Conservation (phyloP, 37 sponge, comb jelly and placozoan species). For the Sycon ciliatum region DNA sequence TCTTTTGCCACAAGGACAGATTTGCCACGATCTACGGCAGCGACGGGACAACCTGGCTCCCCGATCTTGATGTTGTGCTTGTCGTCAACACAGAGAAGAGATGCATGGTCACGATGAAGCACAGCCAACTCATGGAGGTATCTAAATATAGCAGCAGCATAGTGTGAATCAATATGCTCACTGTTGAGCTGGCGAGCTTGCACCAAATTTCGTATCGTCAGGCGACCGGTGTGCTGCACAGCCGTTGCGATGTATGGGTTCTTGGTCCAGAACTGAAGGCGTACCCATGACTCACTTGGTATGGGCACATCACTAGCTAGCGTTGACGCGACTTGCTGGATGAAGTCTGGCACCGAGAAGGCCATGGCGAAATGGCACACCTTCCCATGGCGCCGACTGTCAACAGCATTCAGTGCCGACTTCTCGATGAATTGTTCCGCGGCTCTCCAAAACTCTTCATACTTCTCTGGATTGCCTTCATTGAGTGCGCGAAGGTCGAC, state of each 20-base stretch:
- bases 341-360: slow-evolving; percentile 35
- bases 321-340: too few relatives aligned
- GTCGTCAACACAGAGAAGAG: too few relatives aligned
- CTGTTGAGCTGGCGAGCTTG: too few relatives aligned
- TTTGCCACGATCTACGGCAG: slow-evolving; percentile 27
- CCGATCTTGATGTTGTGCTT: too few relatives aligned
- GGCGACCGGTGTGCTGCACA: slow-evolving; percentile 17
- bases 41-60: too few relatives aligned
- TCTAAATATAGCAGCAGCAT: slow-evolving; percentile 28
- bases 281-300: slow-evolving; percentile 26
- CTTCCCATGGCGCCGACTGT: slow-evolving; percentile 23
- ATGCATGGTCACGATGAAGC: too few relatives aligned
- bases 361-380: slow-evolving; percentile 26
- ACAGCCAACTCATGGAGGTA: slow-evolving; percentile 22
- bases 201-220: slow-evolving; percentile 28
- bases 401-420: slow-evolving; percentile 24
- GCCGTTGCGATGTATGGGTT: slow-evolving; percentile 13
- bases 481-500: slow-evolving; percentile 20
- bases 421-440: too few relatives aligned
- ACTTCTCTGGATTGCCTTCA: slow-evolving; percentile 12
- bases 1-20: slow-evolving; percentile 12
- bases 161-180: too few relatives aligned
- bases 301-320: too few relatives aligned
- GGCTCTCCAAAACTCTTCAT: slow-evolving; percentile 22
- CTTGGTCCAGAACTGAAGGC: slow-evolving; percentile 19